These are phyloP conservation scores for Lampropteryx suffumata DNA, from an alignment of 2,888 invertebrate genomes.

Conservation along the genomic window DNA sequence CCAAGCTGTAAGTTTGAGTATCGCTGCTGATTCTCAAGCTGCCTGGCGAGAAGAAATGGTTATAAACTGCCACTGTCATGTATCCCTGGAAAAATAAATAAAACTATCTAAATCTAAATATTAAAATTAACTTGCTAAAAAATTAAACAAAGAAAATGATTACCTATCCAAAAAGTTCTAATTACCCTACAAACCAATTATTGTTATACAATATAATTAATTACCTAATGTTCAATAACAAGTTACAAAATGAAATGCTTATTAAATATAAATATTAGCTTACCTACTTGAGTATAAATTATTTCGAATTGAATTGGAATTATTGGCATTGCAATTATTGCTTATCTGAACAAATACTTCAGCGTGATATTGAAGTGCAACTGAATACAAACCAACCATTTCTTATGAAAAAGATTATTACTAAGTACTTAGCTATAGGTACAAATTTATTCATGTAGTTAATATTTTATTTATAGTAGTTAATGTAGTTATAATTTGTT, in stretches of 20 bases:
- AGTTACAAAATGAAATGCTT: too few species aligned
- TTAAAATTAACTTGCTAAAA: too few species aligned
- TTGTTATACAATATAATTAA: too few species aligned
- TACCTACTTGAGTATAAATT: conserved; percentile 43
- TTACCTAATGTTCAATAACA: too few species aligned
- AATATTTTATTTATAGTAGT: too few species aligned
- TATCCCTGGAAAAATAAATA: conserved; percentile 49
- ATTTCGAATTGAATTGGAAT: conserved; percentile 44
- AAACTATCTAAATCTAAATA: conserved; percentile 2
- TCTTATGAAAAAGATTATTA: too few species aligned
- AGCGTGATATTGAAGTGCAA: background rate
- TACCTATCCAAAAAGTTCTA: too few species aligned
- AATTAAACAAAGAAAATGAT: too few species aligned
- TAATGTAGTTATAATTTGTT: too few species aligned
- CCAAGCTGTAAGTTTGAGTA: conserved; percentile 37
- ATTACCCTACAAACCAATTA: too few species aligned
- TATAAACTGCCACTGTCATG: conserved; percentile 50
- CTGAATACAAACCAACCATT: conserved; percentile 1
- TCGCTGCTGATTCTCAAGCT: conserved; percentile 48
- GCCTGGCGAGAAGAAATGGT: conserved; percentile 59
- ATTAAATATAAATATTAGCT: background rate
- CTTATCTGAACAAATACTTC: conserved; percentile 21
- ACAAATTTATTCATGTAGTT: too few species aligned
- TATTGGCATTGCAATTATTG: conserved; percentile 21
- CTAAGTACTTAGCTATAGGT: too few species aligned